Evolutionary conservation across 2,113 vertebrate species (phyloP).

Genomic region (Aplodontia rufa): DNA sequence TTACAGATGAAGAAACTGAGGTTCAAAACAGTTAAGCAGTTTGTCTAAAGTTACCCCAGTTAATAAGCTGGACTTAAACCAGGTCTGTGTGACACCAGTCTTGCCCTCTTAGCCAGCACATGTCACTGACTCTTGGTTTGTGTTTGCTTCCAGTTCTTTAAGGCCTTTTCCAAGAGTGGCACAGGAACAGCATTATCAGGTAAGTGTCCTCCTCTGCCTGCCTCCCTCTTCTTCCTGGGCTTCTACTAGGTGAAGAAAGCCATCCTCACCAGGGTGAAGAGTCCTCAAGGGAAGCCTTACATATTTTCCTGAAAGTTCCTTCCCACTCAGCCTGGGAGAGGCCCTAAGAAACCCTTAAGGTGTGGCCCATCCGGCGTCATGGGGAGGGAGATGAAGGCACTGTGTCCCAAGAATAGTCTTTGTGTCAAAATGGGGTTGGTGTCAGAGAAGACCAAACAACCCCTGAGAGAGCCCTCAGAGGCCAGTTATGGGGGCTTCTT

Average conservation of each 20-base stretch:
- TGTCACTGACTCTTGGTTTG: not conserved
- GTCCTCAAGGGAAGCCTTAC: not conserved
- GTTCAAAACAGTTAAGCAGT: not conserved
- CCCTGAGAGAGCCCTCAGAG: not conserved
- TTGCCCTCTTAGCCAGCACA: fast-evolving
- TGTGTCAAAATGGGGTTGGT: not conserved
- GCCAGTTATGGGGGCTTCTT: not conserved
- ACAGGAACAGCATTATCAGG: slow-evolving; percentile 83
- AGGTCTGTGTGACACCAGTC: fast-evolving
- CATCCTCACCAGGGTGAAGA: not conserved
- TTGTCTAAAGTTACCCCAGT: not conserved
- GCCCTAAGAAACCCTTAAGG: not conserved
- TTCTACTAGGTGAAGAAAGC: not conserved
- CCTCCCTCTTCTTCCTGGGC: not conserved
- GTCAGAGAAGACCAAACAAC: not conserved
- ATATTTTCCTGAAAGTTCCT: not conserved
- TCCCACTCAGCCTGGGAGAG: not conserved
- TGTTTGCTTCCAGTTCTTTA: slow-evolving; percentile 89
- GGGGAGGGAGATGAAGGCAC: not conserved
- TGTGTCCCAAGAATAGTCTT: not conserved
- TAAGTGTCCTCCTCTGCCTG: slow-evolving; percentile 78
- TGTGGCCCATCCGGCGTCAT: not conserved
- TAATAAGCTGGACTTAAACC: not conserved
- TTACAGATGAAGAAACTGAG: not conserved
- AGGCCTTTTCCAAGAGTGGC: slow-evolving; percentile 85